Percentiles rank a stretch among this genome's conserved stretches.
Conservation (phyloP, 1,140 invertebrate species). For the Anoplolepis gracilipes region DNA sequence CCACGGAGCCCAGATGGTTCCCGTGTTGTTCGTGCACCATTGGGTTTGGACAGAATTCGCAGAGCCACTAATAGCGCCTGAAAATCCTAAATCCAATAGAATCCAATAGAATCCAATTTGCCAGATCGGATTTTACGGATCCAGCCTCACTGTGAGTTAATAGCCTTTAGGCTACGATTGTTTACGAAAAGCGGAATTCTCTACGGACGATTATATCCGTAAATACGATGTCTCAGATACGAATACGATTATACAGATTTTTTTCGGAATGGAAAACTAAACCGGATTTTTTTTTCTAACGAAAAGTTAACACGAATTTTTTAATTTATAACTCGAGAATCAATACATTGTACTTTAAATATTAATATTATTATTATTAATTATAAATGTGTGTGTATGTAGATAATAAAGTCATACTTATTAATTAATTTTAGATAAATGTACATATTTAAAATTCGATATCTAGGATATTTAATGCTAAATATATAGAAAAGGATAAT, state of each 20-base stretch:
- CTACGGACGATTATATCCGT: neutral
- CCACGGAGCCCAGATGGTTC: constrained; percentile 61
- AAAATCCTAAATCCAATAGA: constrained; percentile 29
- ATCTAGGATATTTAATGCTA: neutral
- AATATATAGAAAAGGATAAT: neutral
- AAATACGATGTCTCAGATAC: neutral
- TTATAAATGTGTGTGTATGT: too few relatives aligned
- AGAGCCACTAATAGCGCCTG: neutral
- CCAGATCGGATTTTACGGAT: constrained; percentile 14
- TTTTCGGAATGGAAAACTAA: neutral
- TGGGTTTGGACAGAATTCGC: neutral
- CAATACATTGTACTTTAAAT: too few relatives aligned
- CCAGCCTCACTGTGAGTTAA: neutral
- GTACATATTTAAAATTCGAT: neutral
- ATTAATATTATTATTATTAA: too few relatives aligned
- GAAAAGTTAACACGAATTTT: neutral
- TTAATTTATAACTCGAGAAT: neutral
- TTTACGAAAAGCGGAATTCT: neutral
- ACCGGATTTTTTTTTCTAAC: neutral
- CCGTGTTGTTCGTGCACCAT: constrained; percentile 15
- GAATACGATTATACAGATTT: neutral
- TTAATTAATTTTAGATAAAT: neutral
- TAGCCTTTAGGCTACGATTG: neutral
- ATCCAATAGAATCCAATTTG: constrained; percentile 26
- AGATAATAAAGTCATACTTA: neutral